Base-by-base conservation (phyloP, 1,140 invertebrate genomes). In the Nymphalis io region DNA sequence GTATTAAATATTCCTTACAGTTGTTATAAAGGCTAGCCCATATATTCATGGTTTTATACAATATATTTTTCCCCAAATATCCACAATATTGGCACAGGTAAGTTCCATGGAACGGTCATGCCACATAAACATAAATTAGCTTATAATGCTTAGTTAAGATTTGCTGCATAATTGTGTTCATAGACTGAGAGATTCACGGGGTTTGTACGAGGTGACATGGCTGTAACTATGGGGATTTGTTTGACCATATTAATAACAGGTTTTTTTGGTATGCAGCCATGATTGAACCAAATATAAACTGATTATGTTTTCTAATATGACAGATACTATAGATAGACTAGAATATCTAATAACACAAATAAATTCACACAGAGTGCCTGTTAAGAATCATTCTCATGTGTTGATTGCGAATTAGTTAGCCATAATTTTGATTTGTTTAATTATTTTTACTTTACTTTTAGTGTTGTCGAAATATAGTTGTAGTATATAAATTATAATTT, bases 91-190 rank as follows among this genome's bases (percentile, higher is more conserved):
- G 51, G 60, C 73, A 61, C 76, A 71, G 79, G 71, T 79, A 81
- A 80, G 83, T 83, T 85, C 85, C 82, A 83, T 76, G 58, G 79
- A 76, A 80, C 72, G 75, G 87, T 89, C 82, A 90, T 91, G 88
- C 89, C 88, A 91, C 89, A 83, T 88, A 86, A 81, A 89, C 75
- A 87, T 84, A 86, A 85, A 83, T 85, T 91, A 91, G 89, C 85
- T 91, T 91, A 72, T 91, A 91, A 91, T 82, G 89, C 89, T 91
- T 91, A 89, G 87, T 76, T 91, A 90, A 91, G 88, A 83, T 89
- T 88, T 80, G 89, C 89, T 87, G 89, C 84, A 89, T 89, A 86
- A 89, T 91, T 91, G 89, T 90, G 89, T 90, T 90, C 87, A 91
- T 87, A 88, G 88, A 90, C 87, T 90, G 89, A 89, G 79, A 76